Conservation (phyloP, 2,797 vertebrate genomes). For the Schizopygopsis malacanthus region DNA sequence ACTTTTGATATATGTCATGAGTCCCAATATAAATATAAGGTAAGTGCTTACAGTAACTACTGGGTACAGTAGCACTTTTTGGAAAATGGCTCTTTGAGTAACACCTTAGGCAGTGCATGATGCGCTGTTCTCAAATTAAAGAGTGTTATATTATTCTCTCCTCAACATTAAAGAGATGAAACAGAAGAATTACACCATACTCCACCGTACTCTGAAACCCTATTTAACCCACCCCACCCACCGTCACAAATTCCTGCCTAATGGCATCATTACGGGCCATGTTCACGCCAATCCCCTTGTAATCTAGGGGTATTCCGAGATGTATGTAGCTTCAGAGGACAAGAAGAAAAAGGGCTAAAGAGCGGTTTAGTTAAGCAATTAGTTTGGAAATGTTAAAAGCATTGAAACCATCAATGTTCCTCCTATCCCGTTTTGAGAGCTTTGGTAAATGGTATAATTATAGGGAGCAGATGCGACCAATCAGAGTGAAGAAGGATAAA, state of each 20-base stretch:
- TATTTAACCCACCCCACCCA: slow-evolving; percentile 57
- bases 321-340: slow-evolving; percentile 57
- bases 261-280: slow-evolving; percentile 82
- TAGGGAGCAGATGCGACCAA: background rate
- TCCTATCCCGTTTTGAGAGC: background rate
- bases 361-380: slow-evolving; percentile 38
- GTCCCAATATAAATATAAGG: background rate
- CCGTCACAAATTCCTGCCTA: slow-evolving; percentile 79
- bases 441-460: slow-evolving; percentile 29
- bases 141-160: slow-evolving; percentile 70
- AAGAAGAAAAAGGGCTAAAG: slow-evolving; percentile 42
- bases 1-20: background rate
- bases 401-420: slow-evolving; percentile 12
- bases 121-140: slow-evolving; percentile 69
- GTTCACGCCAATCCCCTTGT: slow-evolving; percentile 77
- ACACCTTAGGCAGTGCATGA: slow-evolving; percentile 58
- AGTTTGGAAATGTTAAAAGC: slow-evolving; percentile 43
- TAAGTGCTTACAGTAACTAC: slow-evolving; percentile 43
- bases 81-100: slow-evolving; percentile 51
- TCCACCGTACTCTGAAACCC: slow-evolving; percentile 63
- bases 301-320: slow-evolving; percentile 72
- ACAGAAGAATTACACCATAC: slow-evolving; percentile 64
- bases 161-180: slow-evolving; percentile 68
- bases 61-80: slow-evolving; percentile 50
- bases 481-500: slow-evolving; percentile 1